Evolutionary conservation across 2,797 vertebrate species (phyloP).

Genomic region (Gambelia wislizenii): DNA sequence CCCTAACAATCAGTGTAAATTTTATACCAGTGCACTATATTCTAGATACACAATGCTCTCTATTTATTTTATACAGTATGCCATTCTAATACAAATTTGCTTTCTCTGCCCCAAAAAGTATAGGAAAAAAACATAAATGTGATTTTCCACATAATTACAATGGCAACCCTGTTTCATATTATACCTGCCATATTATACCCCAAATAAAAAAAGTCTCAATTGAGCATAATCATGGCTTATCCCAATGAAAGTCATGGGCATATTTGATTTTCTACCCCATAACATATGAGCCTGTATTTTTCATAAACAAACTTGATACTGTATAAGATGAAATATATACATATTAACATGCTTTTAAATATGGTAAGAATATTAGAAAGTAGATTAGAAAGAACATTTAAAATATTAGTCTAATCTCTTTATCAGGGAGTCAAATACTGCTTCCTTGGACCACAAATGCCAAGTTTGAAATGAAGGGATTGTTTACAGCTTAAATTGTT

Average conservation of each 20-base stretch:
- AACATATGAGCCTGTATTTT: fast-evolving
- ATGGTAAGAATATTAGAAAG: neutral
- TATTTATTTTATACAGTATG: fast-evolving
- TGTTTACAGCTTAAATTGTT: slow-evolving; percentile 1
- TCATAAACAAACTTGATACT: neutral
- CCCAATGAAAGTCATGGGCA: neutral
- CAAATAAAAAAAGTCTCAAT: neutral
- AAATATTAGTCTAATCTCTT: neutral
- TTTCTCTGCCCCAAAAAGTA: neutral
- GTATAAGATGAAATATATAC: fast-evolving
- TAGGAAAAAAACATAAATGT: fast-evolving
- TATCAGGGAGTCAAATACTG: slow-evolving; percentile 5
- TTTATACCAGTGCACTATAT: neutral
- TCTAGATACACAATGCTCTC: neutral
- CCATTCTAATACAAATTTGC: neutral
- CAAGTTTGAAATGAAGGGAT: neutral
- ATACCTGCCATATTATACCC: neutral
- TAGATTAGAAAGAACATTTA: no score
- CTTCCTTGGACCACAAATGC: neutral
- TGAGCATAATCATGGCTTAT: neutral
- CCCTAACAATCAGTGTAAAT: no score
- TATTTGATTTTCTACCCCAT: neutral
- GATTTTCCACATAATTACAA: fast-evolving
- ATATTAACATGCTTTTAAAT: neutral
- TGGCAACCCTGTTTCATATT: fast-evolving